Conservation (phyloP, 2,113 vertebrate genomes). For the Bos javanicus region DNA sequence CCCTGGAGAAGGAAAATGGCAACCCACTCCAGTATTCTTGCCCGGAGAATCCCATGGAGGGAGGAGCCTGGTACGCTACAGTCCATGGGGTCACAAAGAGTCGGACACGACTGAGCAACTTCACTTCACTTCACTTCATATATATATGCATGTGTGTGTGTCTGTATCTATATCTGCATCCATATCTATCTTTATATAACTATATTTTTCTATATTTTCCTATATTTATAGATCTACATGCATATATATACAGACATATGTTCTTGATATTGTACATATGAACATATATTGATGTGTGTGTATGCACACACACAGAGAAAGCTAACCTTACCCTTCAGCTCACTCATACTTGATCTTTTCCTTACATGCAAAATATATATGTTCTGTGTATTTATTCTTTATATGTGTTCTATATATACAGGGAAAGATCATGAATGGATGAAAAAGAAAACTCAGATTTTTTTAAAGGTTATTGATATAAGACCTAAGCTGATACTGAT, state of each 20-base stretch:
- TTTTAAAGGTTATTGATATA: background rate
- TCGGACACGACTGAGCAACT: too few relatives aligned
- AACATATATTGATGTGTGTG: background rate
- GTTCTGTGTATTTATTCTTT: background rate
- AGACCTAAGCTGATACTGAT: background rate
- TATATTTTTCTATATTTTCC: background rate
- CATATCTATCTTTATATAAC: background rate
- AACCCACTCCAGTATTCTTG: too few relatives aligned
- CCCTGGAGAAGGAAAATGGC: too few relatives aligned
- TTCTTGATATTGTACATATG: background rate
- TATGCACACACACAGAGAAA: background rate
- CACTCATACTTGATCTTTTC: background rate
- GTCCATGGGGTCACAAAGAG: too few relatives aligned
- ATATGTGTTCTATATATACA: background rate
- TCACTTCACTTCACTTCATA: too few relatives aligned
- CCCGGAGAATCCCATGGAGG: too few relatives aligned
- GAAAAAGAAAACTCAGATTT: background rate
- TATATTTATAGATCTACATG: background rate
- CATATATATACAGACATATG: background rate
- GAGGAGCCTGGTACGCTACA: too few relatives aligned
- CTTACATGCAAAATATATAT: background rate
- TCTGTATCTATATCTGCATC: background rate
- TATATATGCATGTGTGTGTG: too few relatives aligned
- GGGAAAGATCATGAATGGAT: background rate
- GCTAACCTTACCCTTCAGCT: background rate